phyloP scores from a whole-genome alignment of 2,888 invertebrate species.

The Chaitophorus viminalis region DNA sequence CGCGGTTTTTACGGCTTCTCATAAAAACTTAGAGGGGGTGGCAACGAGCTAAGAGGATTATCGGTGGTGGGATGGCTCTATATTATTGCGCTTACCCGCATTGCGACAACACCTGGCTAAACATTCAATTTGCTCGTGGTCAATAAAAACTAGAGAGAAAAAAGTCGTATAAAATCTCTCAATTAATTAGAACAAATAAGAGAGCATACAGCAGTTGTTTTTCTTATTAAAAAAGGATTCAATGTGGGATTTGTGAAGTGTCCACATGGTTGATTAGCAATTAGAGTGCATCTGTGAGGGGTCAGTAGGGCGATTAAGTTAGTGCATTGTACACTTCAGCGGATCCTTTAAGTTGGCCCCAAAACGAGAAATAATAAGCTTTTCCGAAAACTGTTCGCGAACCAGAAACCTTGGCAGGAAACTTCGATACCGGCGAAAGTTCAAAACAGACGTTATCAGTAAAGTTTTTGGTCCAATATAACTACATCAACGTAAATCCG shows the following conservation, averaged over 20 bases:
- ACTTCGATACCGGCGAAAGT: constrained; percentile 35
- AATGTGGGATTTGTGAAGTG: constrained; percentile 31
- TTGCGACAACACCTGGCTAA: constrained; percentile 59
- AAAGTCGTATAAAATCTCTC: constrained; percentile 31
- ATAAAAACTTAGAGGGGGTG: constrained; percentile 33
- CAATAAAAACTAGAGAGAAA: constrained; percentile 19
- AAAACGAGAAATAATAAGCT: constrained; percentile 57
- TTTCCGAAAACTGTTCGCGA: constrained; percentile 35
- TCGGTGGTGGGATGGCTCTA: constrained; percentile 10
- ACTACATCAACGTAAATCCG: constrained; percentile 47
- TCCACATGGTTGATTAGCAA: constrained; percentile 31
- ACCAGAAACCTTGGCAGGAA: constrained; percentile 36
- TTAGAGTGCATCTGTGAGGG: constrained; percentile 41
- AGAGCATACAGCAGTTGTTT: not conserved
- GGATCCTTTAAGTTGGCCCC: constrained; percentile 24
- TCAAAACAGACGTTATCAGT: constrained; percentile 45
- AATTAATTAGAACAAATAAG: constrained; percentile 35
- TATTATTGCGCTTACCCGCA: constrained; percentile 41
- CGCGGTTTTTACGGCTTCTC: constrained; percentile 59
- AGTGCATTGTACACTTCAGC: constrained; percentile 2
- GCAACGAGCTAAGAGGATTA: constrained; percentile 50
- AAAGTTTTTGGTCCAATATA: constrained; percentile 50
- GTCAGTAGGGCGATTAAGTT: constrained; percentile 33
- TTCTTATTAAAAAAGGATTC: constrained; percentile 53
- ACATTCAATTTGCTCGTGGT: constrained; percentile 32